These are phyloP conservation scores for Serilophus lunatus DNA, from an alignment of 2,113 vertebrate genomes.

Conservation along the genomic window DNA sequence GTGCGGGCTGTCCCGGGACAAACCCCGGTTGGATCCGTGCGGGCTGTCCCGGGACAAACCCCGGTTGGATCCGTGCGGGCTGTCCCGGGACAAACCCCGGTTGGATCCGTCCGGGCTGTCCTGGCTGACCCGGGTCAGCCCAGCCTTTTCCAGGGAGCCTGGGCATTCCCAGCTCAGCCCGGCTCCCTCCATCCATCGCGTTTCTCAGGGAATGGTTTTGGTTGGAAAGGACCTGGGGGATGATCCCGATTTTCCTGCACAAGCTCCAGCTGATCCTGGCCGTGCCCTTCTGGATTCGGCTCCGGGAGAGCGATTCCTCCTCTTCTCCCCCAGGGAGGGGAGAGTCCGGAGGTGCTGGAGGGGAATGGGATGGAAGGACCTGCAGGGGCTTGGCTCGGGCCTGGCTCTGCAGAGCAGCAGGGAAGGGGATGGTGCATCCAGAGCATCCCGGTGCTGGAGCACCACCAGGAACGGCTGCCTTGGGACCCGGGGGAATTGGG, in stretches of 20 bases:
- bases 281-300: not conserved
- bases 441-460: not conserved
- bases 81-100: too few species aligned
- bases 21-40: too few species aligned
- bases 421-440: not conserved
- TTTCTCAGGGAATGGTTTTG: not conserved
- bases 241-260: not conserved
- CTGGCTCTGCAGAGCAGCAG: not conserved
- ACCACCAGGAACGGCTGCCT: fast-evolving
- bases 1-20: too few species aligned
- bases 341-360: not conserved
- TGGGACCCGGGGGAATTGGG: not conserved
- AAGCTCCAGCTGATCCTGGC: not conserved
- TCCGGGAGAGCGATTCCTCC: fast-evolving
- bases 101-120: fast-evolving
- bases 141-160: not conserved
- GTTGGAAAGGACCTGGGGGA: not conserved
- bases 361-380: not conserved
- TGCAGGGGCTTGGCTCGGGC: fast-evolving
- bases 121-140: not conserved
- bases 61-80: too few species aligned
- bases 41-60: too few species aligned
- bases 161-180: not conserved
- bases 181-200: not conserved
- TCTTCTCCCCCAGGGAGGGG: fast-evolving